A percentile compares a stretch with the other conserved stretches of the same genome.
Evolutionary conservation across 2,888 invertebrate genomes (phyloP).

Genomic region (Agrilus mali): DNA sequence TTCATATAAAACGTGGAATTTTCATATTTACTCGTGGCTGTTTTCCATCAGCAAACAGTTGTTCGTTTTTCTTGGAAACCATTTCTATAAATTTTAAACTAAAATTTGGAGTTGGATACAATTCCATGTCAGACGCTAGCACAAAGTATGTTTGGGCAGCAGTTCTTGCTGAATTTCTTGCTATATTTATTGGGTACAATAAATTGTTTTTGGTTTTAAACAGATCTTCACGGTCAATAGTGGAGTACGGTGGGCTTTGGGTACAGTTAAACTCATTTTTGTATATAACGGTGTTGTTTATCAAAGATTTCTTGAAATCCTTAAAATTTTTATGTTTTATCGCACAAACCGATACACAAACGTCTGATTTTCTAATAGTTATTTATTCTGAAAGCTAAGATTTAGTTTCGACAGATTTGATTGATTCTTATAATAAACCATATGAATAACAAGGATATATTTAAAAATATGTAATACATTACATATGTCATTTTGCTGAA

Average conservation of each 20-base stretch:
- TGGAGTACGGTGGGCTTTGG: constrained; percentile 10
- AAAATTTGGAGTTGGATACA: constrained; percentile 22
- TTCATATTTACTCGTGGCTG: neutral
- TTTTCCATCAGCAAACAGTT: constrained; percentile 8
- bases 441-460: too few species aligned
- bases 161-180: constrained; percentile 23
- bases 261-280: constrained; percentile 14
- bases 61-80: constrained; percentile 12
- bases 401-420: too few species aligned
- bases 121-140: constrained; percentile 25
- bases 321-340: too few species aligned
- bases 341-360: too few species aligned
- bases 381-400: too few species aligned
- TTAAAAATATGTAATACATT: too few species aligned
- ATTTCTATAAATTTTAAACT: constrained; percentile 20
- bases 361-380: too few species aligned
- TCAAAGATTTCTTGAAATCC: too few species aligned
- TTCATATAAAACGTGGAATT: neutral
- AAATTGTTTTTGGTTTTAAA: constrained; percentile 21
- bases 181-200: constrained; percentile 25
- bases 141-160: constrained; percentile 23
- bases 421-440: too few species aligned
- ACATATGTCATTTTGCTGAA: too few species aligned
- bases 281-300: constrained; percentile 11
- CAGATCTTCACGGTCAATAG: constrained; percentile 7